These are phyloP conservation scores for Bufo bufo DNA, from an alignment of 2,113 vertebrate genomes.

Conservation along the genomic window DNA sequence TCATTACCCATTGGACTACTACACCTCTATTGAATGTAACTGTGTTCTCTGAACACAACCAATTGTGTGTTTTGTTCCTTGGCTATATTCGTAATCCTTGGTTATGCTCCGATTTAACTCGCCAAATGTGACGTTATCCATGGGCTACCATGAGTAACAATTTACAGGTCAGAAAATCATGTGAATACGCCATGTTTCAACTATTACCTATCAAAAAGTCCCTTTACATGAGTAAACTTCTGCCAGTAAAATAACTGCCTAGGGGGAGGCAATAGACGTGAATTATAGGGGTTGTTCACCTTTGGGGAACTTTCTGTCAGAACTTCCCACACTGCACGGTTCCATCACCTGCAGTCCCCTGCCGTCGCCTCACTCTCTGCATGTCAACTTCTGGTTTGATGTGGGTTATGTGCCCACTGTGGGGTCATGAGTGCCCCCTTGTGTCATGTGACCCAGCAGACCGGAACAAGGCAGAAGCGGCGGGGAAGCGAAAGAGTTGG, in stretches of 20 bases:
- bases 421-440: too few species aligned
- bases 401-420: too few species aligned
- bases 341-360: too few species aligned
- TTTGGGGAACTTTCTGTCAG: too few species aligned
- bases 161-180: neutral
- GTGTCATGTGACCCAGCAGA: too few species aligned
- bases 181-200: neutral
- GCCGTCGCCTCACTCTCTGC: too few species aligned
- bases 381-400: too few species aligned
- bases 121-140: neutral
- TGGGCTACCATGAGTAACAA: neutral
- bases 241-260: too few species aligned
- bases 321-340: too few species aligned
- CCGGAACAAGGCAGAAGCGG: too few species aligned
- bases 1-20: constrained; percentile 40
- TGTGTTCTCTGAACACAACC: constrained; percentile 62
- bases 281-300: too few species aligned
- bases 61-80: constrained; percentile 28
- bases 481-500: too few species aligned
- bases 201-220: neutral
- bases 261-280: neutral
- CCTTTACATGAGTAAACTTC: neutral
- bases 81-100: constrained; percentile 15
- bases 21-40: constrained; percentile 68
- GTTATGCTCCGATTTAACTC: neutral